Evolutionary conservation across 2,888 invertebrate genomes (phyloP).

Genomic region (Conus canariensis): DNA sequence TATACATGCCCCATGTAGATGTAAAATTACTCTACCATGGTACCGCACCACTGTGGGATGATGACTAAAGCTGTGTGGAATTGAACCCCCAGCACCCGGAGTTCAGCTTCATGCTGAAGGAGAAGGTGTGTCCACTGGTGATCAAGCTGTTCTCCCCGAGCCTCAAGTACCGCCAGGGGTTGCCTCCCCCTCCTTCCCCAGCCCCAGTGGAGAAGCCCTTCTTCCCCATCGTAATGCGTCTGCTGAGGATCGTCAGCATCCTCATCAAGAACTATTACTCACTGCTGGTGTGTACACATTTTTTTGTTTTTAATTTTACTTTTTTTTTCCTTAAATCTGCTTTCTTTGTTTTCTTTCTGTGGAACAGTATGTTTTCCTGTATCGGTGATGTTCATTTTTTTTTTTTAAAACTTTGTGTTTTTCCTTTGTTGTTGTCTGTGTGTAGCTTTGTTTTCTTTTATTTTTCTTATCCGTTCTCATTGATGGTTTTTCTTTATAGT

Average conservation of each 20-base stretch:
- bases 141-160: conserved; percentile 99
- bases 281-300: conserved; percentile 85
- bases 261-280: conserved; percentile 95
- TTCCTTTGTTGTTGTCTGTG: not conserved
- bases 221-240: conserved; percentile 97
- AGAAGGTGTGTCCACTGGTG: conserved; percentile 98
- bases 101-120: conserved; percentile 95
- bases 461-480: too few relatives aligned
- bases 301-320: not conserved
- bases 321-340: not conserved
- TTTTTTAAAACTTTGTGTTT: not conserved
- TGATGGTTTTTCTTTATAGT: too few relatives aligned
- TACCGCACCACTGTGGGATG: too few relatives aligned
- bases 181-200: conserved; percentile 71
- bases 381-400: not conserved
- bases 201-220: conserved; percentile 89
- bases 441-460: too few relatives aligned
- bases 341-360: not conserved
- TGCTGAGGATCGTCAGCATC: conserved; percentile 94
- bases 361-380: too few relatives aligned
- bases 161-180: conserved; percentile 90
- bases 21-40: too few relatives aligned
- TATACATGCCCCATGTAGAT: too few relatives aligned
- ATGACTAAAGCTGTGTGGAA: too few relatives aligned
- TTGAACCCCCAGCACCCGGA: conserved; percentile 87